phyloP scores from a whole-genome alignment of 2,113 vertebrate genomes.

The Motacilla tschutschensis region DNA sequence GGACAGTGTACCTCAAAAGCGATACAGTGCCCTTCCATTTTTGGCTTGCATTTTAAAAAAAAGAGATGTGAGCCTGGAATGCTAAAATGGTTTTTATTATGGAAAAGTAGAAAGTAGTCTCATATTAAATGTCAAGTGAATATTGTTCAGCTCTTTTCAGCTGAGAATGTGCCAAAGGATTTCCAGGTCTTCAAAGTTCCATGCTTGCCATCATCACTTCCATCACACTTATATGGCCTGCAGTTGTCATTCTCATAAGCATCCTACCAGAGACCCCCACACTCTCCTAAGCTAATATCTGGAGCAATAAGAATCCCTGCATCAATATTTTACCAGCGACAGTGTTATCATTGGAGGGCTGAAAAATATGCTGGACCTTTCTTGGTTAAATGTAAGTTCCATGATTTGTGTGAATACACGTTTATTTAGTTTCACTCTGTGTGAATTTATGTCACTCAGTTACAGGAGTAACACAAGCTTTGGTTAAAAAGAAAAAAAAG shows the following conservation, averaged over 20 bases:
- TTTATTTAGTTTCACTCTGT: background rate
- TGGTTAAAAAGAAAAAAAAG: background rate
- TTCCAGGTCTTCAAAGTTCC: background rate
- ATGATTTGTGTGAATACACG: background rate
- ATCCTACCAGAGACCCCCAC: background rate
- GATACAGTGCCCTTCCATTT: background rate
- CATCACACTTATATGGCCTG: background rate
- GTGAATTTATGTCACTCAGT: conserved; percentile 4
- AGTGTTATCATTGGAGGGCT: background rate
- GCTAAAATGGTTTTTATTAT: background rate
- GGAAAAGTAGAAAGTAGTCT: background rate
- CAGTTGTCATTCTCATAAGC: background rate
- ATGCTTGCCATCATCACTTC: background rate
- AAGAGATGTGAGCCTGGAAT: background rate
- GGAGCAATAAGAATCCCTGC: background rate
- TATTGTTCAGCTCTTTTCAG: background rate
- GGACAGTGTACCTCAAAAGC: background rate
- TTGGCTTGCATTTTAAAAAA: background rate
- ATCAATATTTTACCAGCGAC: background rate
- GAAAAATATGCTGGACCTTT: background rate
- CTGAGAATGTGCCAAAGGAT: background rate
- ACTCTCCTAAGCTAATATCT: background rate
- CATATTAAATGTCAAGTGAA: background rate
- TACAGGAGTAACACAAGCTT: background rate
- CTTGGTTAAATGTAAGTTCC: background rate